Evolutionary conservation across 2,113 vertebrate species (phyloP).

Genomic region (Semnornis frantzii): DNA sequence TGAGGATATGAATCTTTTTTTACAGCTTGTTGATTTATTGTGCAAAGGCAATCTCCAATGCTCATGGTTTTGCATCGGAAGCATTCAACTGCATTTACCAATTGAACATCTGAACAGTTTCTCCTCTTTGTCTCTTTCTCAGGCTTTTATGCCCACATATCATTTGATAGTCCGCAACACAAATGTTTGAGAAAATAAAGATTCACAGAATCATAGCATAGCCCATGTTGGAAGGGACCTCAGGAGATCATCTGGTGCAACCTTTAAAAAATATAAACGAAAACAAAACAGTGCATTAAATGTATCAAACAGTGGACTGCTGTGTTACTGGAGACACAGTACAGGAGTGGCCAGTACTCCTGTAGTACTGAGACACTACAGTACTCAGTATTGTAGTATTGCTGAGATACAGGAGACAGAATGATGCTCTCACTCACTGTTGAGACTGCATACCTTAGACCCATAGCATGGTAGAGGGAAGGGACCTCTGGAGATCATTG

Average conservation of each 20-base stretch:
- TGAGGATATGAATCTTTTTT: background rate
- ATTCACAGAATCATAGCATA: too few species aligned
- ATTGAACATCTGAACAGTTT: background rate
- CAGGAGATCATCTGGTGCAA: too few species aligned
- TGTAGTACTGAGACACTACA: too few species aligned
- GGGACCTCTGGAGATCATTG: too few species aligned
- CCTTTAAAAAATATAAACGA: background rate
- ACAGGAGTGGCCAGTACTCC: too few species aligned
- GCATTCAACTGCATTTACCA: background rate
- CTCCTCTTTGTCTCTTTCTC: background rate
- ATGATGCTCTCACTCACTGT: background rate
- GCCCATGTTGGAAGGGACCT: too few species aligned
- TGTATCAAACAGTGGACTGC: background rate
- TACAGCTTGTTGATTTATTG: background rate
- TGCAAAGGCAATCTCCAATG: background rate
- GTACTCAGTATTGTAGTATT: too few species aligned
- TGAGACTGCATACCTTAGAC: background rate
- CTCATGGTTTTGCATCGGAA: background rate
- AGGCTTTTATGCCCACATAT: background rate
- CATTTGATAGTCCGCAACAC: background rate
- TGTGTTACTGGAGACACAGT: background rate
- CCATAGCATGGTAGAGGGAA: too few species aligned
- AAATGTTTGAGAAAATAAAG: background rate
- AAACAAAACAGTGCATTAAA: background rate
- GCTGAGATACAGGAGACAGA: background rate